Evolutionary conservation across 1,140 invertebrate species (phyloP).

Genomic region (Chironomus striatipennis): DNA sequence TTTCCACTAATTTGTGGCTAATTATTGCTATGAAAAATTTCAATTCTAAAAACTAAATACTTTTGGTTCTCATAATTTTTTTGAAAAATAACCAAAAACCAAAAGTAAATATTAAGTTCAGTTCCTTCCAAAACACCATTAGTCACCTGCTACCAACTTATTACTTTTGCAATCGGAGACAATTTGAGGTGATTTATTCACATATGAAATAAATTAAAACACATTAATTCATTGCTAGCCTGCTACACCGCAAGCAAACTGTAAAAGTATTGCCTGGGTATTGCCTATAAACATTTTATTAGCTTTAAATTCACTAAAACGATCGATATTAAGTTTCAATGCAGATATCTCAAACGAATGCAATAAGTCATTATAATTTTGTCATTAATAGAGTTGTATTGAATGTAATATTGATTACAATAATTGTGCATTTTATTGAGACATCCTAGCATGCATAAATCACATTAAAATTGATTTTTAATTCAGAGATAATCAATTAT

Average conservation of each 20-base stretch:
- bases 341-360: not conserved
- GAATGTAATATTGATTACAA: not conserved
- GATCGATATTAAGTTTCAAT: too few species aligned
- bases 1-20: too few species aligned
- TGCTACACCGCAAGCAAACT: not conserved
- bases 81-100: too few species aligned
- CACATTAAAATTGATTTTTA: too few species aligned
- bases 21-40: too few species aligned
- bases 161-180: not conserved
- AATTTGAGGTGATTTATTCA: not conserved
- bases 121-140: not conserved
- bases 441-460: too few species aligned
- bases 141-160: not conserved
- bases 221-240: not conserved
- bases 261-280: not conserved
- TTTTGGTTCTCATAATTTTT: too few species aligned
- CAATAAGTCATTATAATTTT: not conserved
- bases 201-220: not conserved
- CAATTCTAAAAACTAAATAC: too few species aligned
- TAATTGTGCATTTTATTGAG: not conserved
- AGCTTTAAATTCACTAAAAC: too few species aligned
- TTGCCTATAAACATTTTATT: too few species aligned
- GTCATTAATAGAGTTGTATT: constrained; percentile 3
- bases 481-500: not conserved
- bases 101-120: too few species aligned